These are phyloP conservation scores for Eubucco bourcierii DNA, from an alignment of 2,113 vertebrate genomes.

Conservation along the genomic window DNA sequence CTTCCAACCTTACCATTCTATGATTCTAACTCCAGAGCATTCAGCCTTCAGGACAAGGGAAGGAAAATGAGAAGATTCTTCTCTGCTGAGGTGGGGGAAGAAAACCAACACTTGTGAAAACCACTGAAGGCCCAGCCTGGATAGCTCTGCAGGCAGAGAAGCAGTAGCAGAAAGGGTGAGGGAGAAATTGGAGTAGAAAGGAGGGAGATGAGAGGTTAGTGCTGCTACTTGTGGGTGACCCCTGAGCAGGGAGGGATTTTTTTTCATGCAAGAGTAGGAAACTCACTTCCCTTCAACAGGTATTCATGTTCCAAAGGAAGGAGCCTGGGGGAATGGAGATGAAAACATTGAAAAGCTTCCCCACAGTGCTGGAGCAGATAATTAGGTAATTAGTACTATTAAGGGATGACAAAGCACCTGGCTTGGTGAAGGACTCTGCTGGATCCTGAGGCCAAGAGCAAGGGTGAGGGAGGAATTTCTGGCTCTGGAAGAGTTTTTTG, in stretches of 20 bases:
- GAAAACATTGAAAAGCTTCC: not conserved
- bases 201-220: fast-evolving
- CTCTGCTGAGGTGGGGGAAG: not conserved
- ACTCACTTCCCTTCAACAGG: not conserved
- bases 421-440: not conserved
- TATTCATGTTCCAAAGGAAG: not conserved
- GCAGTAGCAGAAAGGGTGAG: not conserved
- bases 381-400: constrained; percentile 4
- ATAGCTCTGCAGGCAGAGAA: not conserved
- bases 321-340: not conserved
- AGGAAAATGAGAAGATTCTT: not conserved
- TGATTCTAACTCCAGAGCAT: not conserved
- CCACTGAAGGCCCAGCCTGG: not conserved
- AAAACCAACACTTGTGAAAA: not conserved
- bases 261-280: not conserved
- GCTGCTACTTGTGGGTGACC: not conserved
- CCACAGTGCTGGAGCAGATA: not conserved
- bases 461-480: not conserved
- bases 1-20: too few relatives aligned
- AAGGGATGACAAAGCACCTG: not conserved
- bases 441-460: not conserved
- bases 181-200: not conserved
- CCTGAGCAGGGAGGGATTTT: not conserved
- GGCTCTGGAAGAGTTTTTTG: not conserved
- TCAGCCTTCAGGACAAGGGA: not conserved